These are phyloP conservation scores for Paraescarpia echinospica DNA, from an alignment of 1,140 invertebrate genomes.

Conservation along the genomic window DNA sequence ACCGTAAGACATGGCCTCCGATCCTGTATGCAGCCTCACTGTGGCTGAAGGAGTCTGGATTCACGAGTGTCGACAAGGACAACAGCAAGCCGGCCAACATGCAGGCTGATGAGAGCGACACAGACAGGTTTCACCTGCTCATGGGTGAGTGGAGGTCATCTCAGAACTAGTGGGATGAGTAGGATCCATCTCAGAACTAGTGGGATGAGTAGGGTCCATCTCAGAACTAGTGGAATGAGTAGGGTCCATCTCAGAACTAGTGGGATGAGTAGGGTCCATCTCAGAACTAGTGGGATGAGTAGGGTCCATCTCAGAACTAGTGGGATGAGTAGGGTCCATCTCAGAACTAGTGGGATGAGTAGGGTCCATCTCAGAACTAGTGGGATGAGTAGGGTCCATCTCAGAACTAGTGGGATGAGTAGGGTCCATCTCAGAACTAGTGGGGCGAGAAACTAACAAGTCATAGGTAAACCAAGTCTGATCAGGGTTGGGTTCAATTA, in stretches of 20 bases:
- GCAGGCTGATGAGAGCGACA: constrained; percentile 51
- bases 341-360: constrained; percentile 64
- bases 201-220: not conserved
- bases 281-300: constrained; percentile 13
- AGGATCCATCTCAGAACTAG: not conserved
- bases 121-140: constrained; percentile 82
- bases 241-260: not conserved
- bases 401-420: not conserved
- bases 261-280: constrained; percentile 64
- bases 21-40: constrained; percentile 90
- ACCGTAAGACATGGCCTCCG: constrained; percentile 89
- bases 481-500: no score
- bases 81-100: constrained; percentile 45
- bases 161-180: constrained; percentile 13
- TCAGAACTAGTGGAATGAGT: not conserved
- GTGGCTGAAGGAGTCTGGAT: constrained; percentile 71
- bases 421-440: not conserved
- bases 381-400: not conserved
- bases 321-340: not conserved
- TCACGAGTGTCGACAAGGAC: constrained; percentile 40
- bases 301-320: not conserved
- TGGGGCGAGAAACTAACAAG: no score
- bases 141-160: constrained; percentile 68
- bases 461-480: no score
- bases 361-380: constrained; percentile 1